Percentiles rank a stretch among this genome's conserved stretches.
phyloP scores from a whole-genome alignment of 2,888 invertebrate genomes.

The Sesamia inferens region DNA sequence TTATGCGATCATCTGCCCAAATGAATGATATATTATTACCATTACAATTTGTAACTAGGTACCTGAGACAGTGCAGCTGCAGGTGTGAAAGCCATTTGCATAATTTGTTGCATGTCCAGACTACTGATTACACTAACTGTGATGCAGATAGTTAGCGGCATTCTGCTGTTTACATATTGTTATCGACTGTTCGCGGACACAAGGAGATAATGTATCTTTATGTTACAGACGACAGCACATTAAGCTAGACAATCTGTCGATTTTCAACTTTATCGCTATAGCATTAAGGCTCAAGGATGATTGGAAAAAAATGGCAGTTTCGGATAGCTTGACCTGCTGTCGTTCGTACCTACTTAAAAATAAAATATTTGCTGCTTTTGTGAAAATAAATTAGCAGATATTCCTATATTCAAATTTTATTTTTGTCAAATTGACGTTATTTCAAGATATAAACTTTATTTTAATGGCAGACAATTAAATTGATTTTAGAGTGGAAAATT shows the following conservation, averaged over 20 bases:
- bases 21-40: slow-evolving; percentile 3
- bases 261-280: too few relatives aligned
- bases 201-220: slow-evolving; percentile 18
- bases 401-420: too few relatives aligned
- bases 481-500: too few relatives aligned
- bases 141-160: slow-evolving; percentile 29
- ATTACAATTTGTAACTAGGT: slow-evolving; percentile 1
- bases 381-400: not conserved
- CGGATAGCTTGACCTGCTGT: too few relatives aligned
- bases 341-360: slow-evolving; percentile 5
- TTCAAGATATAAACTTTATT: too few relatives aligned
- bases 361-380: slow-evolving; percentile 20
- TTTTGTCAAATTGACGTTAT: too few relatives aligned
- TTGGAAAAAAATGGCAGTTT: too few relatives aligned
- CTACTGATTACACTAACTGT: slow-evolving; percentile 7
- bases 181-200: slow-evolving; percentile 18
- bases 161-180: slow-evolving; percentile 26
- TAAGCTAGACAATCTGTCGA: too few relatives aligned
- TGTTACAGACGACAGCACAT: not conserved
- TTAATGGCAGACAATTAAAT: too few relatives aligned
- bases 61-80: slow-evolving; percentile 5
- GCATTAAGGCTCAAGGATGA: too few relatives aligned
- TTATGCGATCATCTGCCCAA: not conserved
- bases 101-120: slow-evolving; percentile 21
- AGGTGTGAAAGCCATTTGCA: not conserved